Evolutionary conservation across 2,888 invertebrate species (phyloP).

Genomic region (Amblyteles armatorius): DNA sequence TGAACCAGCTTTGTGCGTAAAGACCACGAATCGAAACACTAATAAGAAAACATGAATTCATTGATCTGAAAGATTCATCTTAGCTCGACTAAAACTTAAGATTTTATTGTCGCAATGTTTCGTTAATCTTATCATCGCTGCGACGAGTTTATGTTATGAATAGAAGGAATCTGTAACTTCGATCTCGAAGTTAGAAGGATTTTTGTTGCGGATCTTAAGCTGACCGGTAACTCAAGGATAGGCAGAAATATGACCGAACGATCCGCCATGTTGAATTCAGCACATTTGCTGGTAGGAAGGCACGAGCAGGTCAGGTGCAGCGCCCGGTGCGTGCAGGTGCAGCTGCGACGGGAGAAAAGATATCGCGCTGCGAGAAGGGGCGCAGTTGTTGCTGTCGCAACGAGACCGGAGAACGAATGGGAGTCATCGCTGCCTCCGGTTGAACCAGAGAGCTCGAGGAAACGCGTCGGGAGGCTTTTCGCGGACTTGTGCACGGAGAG

Average conservation of each 20-base stretch:
- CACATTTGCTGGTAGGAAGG: not conserved
- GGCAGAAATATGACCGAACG: not conserved
- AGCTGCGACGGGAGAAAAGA: constrained; percentile 24
- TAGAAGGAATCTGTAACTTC: not conserved
- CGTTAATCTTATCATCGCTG: too few species aligned
- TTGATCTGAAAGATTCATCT: too few species aligned
- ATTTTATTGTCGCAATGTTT: too few species aligned
- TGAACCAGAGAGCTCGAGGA: not conserved
- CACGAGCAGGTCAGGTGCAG: constrained; percentile 33
- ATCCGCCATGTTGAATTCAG: constrained; percentile 3
- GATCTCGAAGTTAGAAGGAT: not conserved
- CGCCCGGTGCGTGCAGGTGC: constrained; percentile 45
- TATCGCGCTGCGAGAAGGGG: constrained; percentile 6
- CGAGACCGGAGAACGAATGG: not conserved
- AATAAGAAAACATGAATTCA: too few species aligned
- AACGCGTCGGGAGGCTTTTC: not conserved
- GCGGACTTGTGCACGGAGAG: not conserved
- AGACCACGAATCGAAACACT: too few species aligned
- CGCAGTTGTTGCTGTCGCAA: constrained; percentile 12
- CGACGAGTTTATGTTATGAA: not conserved
- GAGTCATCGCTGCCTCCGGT: constrained; percentile 18
- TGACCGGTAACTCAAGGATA: not conserved
- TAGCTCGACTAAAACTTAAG: too few species aligned
- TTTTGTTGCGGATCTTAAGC: not conserved
- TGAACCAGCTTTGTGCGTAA: not conserved